Evolutionary conservation across 2,113 vertebrate species (phyloP), one percentile per base, ranked within the genome.

Genomic region (Cynoglossus semilaevis): DNA sequence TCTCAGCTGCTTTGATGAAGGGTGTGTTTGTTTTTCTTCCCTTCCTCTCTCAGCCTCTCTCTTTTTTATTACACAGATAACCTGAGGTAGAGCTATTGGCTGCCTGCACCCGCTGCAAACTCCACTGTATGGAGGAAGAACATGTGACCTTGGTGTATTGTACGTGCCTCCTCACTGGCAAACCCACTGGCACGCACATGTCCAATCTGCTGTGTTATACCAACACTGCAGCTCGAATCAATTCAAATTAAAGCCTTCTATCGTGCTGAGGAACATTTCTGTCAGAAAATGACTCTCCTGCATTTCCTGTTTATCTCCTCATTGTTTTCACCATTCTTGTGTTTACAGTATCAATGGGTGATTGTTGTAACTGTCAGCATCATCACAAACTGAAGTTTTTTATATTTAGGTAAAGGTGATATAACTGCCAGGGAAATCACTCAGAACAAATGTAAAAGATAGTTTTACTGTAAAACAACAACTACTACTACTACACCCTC

Each of bases 21-120:
- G 77, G 69, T 83, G 53, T 74, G 69, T 83, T 59, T 74, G 46
- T 81, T 67, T 43, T 79, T 84, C 58, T 71, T 67, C 56, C 37
- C 19, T 9, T 35, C 38, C 66, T 67, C 29, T 49, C 45, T 49
- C 35, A 48, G 36, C 50, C 56, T 46, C 37, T 29, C 15, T 59
- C 40, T 38, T 53, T 40, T 29, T 66, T 72, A 72, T 76, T 72
- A 68, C 47, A 17, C 58, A 77, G 72, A 81, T 85, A 71, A 87
- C 86, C 75, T 82, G 46, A 80, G 68, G 74, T 83, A 68, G 56
- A 68, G 29, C 52, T 53, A 45, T 46, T 47, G 68, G 64, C 67
- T 67, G 72, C 46, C 52, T 76, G 37, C 43, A 22, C 63, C 36
- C n/a, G 7, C 48, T 48, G 43, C 47, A 16, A 15, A 37, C 64